Percentiles rank a stretch among this genome's conserved stretches.
These are phyloP conservation scores for Rhincodon typus DNA, from an alignment of 2,797 vertebrate species.

Conservation along the genomic window DNA sequence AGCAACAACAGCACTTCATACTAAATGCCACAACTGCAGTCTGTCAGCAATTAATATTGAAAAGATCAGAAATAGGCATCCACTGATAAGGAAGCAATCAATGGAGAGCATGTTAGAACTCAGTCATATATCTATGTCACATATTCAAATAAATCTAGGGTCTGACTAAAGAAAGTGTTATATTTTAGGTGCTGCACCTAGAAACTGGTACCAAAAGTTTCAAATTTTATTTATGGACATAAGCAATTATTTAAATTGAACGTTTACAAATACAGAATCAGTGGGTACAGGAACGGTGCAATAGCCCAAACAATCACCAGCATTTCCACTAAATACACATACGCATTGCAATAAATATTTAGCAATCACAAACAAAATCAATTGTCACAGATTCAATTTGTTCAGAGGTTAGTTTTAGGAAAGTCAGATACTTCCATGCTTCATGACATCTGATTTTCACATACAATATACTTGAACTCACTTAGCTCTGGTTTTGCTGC, in stretches of 20 bases:
- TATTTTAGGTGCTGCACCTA: background rate
- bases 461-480: constrained; percentile 55
- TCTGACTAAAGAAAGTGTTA: background rate
- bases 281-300: background rate
- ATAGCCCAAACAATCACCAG: background rate
- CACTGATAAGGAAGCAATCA: background rate
- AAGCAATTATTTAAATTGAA: background rate
- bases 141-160: background rate
- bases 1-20: background rate
- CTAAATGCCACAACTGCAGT: background rate
- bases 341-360: background rate
- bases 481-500: constrained; percentile 89
- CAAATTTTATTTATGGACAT: background rate
- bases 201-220: background rate
- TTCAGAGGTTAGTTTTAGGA: background rate
- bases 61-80: background rate
- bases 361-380: background rate
- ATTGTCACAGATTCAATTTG: background rate
- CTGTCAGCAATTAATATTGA: background rate
- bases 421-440: background rate
- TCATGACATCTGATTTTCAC: background rate
- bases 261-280: background rate
- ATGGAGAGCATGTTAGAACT: background rate
- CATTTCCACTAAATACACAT: too few relatives aligned
- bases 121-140: background rate